Base-by-base conservation (phyloP, 2,888 invertebrate genomes). In the Reticulitermes lucifugus region DNA sequence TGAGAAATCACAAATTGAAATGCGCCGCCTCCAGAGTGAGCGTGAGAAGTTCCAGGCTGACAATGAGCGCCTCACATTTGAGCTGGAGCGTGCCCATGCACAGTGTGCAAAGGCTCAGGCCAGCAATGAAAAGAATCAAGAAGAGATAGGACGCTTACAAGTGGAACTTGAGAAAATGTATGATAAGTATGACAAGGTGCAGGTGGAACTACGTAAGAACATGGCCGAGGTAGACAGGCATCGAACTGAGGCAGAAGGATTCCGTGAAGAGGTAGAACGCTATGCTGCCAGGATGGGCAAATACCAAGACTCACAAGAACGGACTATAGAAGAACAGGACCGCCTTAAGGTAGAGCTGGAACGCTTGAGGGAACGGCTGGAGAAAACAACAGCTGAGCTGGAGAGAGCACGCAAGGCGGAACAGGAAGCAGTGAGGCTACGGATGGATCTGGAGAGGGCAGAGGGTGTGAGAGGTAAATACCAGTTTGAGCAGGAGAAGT, bases 161-260 rank as follows among this genome's bases (percentile, higher is more conserved):
- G 93, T 97, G 83, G 98, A 98, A 91, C 93, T 96, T 77, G 98
- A 98, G 90, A 98, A 97, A 91, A 95, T 97, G 93, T 96, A 96
- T 89, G 98, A 98, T 89, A 97, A 97, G 88, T 96, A 97, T 89
- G 98, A 98, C 88, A 96, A 97, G 90, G 94, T 95, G 85, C 96
- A 97, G 88, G 93, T 94, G 21, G 98, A 98, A 89, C 92, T 97
- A 87, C 93, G 97, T 87, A 95, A 96, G 90, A 94, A 96, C 18
- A 96, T 97, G 89, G 94, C 94, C 0, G 96, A 96, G 88, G 92
- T 95, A 84, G 96, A 95, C 86, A 93, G 95, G 88, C 91, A 94
- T 35, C 93, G 94, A 85, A 91, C 93, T 87, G 96, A 96, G 86
- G 95, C 95, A 2, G 96, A 96, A 89, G 95, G 95, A 77, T 93